Conservation (phyloP, 2,113 vertebrate genomes). For the Sterrhoptilus dennistouni region DNA sequence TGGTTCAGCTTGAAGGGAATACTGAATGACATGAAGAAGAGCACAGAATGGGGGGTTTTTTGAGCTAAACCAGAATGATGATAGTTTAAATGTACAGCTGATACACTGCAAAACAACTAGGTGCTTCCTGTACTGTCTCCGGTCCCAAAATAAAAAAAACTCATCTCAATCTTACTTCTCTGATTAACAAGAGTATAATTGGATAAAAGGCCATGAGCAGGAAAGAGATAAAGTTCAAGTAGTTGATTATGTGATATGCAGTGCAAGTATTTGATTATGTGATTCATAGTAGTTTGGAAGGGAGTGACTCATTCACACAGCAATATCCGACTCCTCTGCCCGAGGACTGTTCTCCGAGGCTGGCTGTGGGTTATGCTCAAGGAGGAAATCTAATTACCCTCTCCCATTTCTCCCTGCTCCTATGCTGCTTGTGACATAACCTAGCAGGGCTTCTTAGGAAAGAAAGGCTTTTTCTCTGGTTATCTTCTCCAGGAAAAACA, state of each 20-base stretch:
- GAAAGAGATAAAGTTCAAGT: constrained; percentile 68
- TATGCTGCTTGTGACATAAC: neutral
- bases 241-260: constrained; percentile 62
- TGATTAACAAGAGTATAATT: constrained; percentile 66
- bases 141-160: constrained; percentile 30
- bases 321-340: constrained; percentile 28
- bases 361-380: neutral
- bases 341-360: fast-evolving
- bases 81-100: neutral
- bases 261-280: constrained; percentile 68
- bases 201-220: constrained; percentile 61
- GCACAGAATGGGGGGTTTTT: neutral
- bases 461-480: neutral
- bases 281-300: constrained; percentile 55
- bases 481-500: neutral
- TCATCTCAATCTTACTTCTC: constrained; percentile 51
- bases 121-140: constrained; percentile 53
- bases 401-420: neutral
- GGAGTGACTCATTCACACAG: constrained; percentile 55
- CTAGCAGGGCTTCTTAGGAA: neutral
- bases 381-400: constrained; percentile 23
- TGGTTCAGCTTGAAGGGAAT: constrained; percentile 14
- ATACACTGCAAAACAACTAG: neutral
- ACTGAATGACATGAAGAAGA: neutral
- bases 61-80: constrained; percentile 3